Evolutionary conservation across 1,140 invertebrate genomes (phyloP), one percentile per base, ranked within the genome.

Genomic region (Drosophila lowei): DNA sequence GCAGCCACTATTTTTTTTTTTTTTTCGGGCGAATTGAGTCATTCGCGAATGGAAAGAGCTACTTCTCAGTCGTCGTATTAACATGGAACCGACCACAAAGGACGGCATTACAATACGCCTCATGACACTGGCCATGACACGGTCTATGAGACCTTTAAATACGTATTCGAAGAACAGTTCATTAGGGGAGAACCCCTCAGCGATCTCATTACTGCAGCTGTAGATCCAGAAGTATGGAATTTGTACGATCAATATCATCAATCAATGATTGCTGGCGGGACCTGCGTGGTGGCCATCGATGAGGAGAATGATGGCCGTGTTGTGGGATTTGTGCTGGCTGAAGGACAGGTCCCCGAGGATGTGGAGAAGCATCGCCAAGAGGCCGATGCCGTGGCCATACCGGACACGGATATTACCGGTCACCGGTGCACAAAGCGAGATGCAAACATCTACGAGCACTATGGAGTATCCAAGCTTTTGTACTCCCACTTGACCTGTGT

Each of bases 401-500:
- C 11, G 34, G 34, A 38, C 9, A 38, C 34, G 3, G 34, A 38
- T 3, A 13, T 13, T 3, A 4, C 60, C 56, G 74, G 74, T 16
- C 60, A 49, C n/a, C n/a, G n/a, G n/a, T n/a, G n/a, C n/a, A n/a
- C n/a, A n/a, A n/a, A n/a, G n/a, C n/a, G n/a, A 1, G 61, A 77
- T 16, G 44, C 72, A 1, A 52, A 77, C 44, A 41, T 77, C n/a
- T 77, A 62, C 28, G 13, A 73, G 42, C 64, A 54, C 1, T 77
- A 62, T n/a, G 44, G 49, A 3, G 30, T 77, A 4, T 57, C 50
- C 3, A 68, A 77, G 3, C 23, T 58, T 0, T 56, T 79, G 16
- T 73, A 79, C 38, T 79, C 73, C 0, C 61, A 77, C 28, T 62
- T 77, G 0, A 79, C 74, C n/a, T 48, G 16, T 28, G 77, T 79